These are phyloP conservation scores for Harpagus bidentatus DNA, from an alignment of 2,113 vertebrate species.

Conservation along the genomic window DNA sequence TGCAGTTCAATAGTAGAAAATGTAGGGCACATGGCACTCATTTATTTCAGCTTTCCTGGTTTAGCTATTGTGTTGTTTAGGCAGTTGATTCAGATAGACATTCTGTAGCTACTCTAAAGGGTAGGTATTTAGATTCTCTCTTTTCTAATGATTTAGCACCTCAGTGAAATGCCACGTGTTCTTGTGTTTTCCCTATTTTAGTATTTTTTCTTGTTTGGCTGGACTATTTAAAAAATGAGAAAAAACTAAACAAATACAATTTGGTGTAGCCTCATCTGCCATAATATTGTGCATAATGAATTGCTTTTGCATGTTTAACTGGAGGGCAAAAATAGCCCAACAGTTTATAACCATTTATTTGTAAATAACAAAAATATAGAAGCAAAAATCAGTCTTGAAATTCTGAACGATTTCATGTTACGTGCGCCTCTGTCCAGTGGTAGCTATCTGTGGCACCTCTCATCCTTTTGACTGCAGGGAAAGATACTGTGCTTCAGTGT, in stretches of 20 bases:
- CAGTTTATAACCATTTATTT: not conserved
- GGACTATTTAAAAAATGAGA: not conserved
- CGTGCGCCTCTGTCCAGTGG: not conserved
- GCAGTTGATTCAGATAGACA: not conserved
- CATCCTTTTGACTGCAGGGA: not conserved
- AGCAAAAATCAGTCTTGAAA: not conserved
- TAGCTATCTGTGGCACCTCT: not conserved
- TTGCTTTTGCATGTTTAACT: not conserved
- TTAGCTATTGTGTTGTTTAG: not conserved
- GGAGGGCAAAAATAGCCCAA: not conserved
- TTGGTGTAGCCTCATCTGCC: not conserved
- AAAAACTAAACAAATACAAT: not conserved
- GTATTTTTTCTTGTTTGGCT: not conserved
- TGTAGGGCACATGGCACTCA: not conserved
- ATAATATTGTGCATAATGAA: not conserved
- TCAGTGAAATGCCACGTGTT: not conserved
- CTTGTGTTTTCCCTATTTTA: not conserved
- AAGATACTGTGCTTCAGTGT: not conserved
- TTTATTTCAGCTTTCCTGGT: not conserved
- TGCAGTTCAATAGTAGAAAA: not conserved
- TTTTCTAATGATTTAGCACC: not conserved
- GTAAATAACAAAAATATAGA: not conserved
- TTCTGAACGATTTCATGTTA: not conserved
- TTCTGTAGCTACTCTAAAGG: not conserved
- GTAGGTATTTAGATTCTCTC: not conserved